Conservation (phyloP, 2,113 vertebrate genomes). For the Leptocoma aspasia region DNA sequence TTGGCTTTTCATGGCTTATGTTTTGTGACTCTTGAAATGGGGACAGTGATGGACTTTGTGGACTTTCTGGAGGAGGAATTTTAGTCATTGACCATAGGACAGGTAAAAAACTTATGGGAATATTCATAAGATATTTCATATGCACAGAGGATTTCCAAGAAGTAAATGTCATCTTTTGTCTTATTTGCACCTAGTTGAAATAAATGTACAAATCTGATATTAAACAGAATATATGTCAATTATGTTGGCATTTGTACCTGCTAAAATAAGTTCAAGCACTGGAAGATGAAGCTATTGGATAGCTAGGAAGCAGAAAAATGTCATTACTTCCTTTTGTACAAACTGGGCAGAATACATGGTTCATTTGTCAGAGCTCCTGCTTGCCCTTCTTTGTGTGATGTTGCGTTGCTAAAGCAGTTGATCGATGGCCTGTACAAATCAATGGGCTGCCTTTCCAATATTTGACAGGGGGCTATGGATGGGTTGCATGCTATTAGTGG, state of each 20-base stretch:
- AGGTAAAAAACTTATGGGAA: neutral
- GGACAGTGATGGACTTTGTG: neutral
- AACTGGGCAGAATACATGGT: neutral
- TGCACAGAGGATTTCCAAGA: neutral
- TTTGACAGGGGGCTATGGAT: conserved; percentile 27
- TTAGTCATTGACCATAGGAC: neutral
- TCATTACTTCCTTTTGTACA: neutral
- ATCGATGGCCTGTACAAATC: conserved; percentile 53
- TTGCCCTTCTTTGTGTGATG: conserved; percentile 20
- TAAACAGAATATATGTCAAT: neutral
- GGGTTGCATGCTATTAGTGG: neutral
- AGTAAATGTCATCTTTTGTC: neutral
- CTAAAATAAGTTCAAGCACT: neutral
- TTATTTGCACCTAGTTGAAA: neutral
- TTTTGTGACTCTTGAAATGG: neutral
- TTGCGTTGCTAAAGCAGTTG: conserved; percentile 16
- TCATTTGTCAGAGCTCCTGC: neutral
- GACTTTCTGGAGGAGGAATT: neutral
- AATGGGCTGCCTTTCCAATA: conserved; percentile 32
- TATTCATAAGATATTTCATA: neutral
- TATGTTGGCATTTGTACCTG: neutral
- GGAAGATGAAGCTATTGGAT: neutral
- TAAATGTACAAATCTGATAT: neutral
- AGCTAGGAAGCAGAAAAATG: neutral
- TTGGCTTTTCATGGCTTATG: neutral